Conservation (phyloP, 2,113 vertebrate species). For the Hippocampus mohnikei region DNA sequence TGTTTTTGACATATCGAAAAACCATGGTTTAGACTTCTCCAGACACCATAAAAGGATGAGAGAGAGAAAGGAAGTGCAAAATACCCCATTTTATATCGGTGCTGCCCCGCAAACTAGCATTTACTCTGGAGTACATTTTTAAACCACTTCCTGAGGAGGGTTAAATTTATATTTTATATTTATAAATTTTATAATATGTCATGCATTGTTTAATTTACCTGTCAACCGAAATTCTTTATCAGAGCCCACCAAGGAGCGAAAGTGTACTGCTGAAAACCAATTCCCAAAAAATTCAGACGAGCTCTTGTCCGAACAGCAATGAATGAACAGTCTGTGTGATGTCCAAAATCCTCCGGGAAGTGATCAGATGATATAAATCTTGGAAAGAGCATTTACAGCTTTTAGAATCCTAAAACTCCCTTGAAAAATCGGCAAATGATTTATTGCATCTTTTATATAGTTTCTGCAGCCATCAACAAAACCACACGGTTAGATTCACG, state of each 20-base stretch:
- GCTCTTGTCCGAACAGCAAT: slow-evolving; percentile 26
- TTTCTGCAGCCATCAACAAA: slow-evolving; percentile 12
- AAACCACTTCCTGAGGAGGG: too few species aligned
- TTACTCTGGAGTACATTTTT: too few species aligned
- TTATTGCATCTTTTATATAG: slow-evolving; percentile 26
- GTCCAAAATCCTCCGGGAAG: slow-evolving; percentile 5
- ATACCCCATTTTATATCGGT: too few species aligned
- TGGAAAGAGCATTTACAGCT: slow-evolving; percentile 37
- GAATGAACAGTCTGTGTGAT: slow-evolving; percentile 31
- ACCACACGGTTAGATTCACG: slow-evolving; percentile 16
- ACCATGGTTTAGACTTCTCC: too few species aligned
- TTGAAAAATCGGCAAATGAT: slow-evolving; percentile 34
- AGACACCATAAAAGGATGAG: too few species aligned
- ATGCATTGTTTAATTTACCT: too few species aligned
- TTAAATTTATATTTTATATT: too few species aligned
- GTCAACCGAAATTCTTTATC: slow-evolving; percentile 33
- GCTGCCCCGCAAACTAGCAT: too few species aligned
- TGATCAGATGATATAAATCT: slow-evolving; percentile 35
- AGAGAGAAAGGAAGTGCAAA: too few species aligned
- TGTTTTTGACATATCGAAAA: too few species aligned
- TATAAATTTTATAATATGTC: too few species aligned
- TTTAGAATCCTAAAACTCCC: slow-evolving; percentile 42
- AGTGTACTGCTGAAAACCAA: slow-evolving; percentile 21
- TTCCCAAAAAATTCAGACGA: slow-evolving; percentile 35
- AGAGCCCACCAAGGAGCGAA: slow-evolving; percentile 29